A percentile compares a stretch with the other conserved stretches of the same genome.
Evolutionary conservation across 1,140 invertebrate genomes (phyloP).

Genomic region (Drosophila suzukii): DNA sequence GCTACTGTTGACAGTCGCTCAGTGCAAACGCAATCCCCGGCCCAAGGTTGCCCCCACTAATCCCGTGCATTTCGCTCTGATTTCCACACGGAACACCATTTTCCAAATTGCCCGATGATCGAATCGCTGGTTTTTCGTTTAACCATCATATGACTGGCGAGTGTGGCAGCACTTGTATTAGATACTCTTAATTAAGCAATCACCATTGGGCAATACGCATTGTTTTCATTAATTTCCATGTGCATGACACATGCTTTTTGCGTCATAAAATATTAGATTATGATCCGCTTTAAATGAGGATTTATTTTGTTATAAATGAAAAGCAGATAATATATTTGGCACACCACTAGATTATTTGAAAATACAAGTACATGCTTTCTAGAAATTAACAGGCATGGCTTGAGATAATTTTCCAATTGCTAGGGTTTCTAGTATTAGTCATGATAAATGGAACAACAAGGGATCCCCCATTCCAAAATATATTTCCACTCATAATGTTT

Average conservation of each 20-base stretch:
- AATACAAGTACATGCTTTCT: too few relatives aligned
- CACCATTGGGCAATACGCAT: not conserved
- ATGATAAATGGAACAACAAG: too few relatives aligned
- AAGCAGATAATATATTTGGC: not conserved
- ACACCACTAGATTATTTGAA: too few relatives aligned
- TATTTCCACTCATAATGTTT: too few relatives aligned
- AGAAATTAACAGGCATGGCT: too few relatives aligned
- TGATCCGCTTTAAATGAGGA: not conserved
- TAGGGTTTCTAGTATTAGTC: too few relatives aligned
- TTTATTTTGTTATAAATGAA: not conserved
- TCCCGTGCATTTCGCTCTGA: conserved; percentile 24
- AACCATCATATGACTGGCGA: not conserved
- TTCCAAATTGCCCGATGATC: conserved; percentile 19
- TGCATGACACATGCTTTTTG: conserved; percentile 1
- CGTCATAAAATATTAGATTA: not conserved
- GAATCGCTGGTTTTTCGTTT: conserved; percentile 1
- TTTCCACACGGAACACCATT: conserved; percentile 30
- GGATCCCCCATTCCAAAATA: too few relatives aligned
- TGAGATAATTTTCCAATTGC: too few relatives aligned
- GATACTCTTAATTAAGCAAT: not conserved
- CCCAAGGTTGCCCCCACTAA: conserved; percentile 25
- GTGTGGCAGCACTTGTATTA: not conserved
- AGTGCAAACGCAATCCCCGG: conserved; percentile 22
- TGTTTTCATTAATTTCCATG: conserved; percentile 3
- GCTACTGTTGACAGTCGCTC: conserved; percentile 33